A percentile compares a stretch with the other conserved stretches of the same genome.
Conservation (phyloP, 30 jellyfish, hydroid and myxozoan species). For the Mastigias papua region DNA sequence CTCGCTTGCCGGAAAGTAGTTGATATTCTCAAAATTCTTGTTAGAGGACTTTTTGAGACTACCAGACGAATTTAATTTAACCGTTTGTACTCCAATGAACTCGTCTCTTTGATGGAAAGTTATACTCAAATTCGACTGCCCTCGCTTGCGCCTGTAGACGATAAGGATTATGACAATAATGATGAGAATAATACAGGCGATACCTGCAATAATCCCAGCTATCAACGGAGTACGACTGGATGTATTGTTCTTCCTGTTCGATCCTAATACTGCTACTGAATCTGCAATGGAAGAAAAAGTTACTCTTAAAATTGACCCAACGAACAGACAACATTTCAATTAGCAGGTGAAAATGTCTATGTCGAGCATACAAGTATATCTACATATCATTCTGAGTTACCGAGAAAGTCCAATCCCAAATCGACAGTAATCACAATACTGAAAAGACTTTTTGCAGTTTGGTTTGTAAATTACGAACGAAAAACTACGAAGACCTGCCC, state of each 20-base stretch:
- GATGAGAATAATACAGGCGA: conserved; percentile 52
- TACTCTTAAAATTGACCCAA: background rate
- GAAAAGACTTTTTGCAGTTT: too few relatives aligned
- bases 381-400: too few relatives aligned
- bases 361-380: too few relatives aligned
- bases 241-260: background rate
- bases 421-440: too few relatives aligned
- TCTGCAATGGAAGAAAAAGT: conserved; percentile 7
- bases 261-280: background rate
- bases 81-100: conserved; percentile 25
- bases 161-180: conserved; percentile 39
- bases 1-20: conserved; percentile 65
- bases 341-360: too few relatives aligned
- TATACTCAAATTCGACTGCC: conserved; percentile 48
- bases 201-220: conserved; percentile 63
- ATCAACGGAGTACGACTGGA: conserved; percentile 22
- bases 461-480: too few relatives aligned
- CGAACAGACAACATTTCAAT: too few relatives aligned
- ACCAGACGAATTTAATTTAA: conserved; percentile 50
- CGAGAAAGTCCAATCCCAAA: too few relatives aligned
- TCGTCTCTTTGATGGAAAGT: conserved; percentile 66
- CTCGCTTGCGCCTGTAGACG: conserved; percentile 45
- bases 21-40: conserved; percentile 83
- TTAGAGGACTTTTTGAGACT: conserved; percentile 21
- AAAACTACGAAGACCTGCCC: too few relatives aligned